Percentiles rank a stretch among this genome's conserved stretches.
Conservation (phyloP, 2,113 vertebrate genomes). For the Labeo catla region DNA sequence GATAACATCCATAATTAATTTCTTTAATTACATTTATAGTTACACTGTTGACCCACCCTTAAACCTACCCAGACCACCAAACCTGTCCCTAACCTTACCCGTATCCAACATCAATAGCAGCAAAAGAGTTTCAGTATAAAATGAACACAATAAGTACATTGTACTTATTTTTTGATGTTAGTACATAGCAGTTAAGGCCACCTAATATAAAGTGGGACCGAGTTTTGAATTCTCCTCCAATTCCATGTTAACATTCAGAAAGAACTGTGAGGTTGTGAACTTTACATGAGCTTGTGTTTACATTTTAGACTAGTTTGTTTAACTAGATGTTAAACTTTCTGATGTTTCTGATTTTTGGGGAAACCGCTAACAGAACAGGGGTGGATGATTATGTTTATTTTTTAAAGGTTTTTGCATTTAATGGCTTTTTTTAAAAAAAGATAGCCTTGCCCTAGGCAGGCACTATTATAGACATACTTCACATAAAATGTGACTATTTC, state of each 20-base stretch:
- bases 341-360: no score
- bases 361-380: no score
- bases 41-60: no score
- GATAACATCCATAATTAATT: no score
- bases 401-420: not conserved
- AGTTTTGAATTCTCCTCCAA: not conserved
- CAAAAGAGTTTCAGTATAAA: no score
- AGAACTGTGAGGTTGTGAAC: not conserved
- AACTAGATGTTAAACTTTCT: not conserved
- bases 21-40: no score
- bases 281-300: not conserved
- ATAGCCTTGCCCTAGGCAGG: not conserved
- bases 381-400: not conserved
- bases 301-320: not conserved
- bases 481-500: not conserved
- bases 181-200: no score
- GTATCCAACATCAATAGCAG: no score
- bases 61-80: no score
- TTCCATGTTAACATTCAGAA: not conserved
- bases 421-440: not conserved
- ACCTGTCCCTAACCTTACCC: no score
- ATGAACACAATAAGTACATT: no score
- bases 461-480: not conserved
- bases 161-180: no score
- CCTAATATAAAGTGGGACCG: constrained; percentile 44